These are phyloP conservation scores for Macquaria ambigua DNA, from an alignment of 2,113 vertebrate genomes.

Conservation along the genomic window DNA sequence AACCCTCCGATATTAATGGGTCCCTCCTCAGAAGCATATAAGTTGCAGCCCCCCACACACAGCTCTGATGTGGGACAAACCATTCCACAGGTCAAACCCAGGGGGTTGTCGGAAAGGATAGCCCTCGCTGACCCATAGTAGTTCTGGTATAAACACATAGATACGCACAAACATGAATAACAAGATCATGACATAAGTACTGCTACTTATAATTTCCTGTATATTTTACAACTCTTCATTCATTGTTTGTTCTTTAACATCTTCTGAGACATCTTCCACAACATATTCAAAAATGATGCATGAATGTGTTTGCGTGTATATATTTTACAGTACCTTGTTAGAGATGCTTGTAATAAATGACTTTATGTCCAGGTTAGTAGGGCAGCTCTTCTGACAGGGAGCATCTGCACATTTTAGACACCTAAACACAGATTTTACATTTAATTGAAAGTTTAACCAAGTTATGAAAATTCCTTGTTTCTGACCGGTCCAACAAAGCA, in stretches of 20 bases:
- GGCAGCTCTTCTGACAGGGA: conserved; percentile 83
- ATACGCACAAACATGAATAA: not conserved
- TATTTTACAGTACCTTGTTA: conserved; percentile 71
- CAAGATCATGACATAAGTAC: not conserved
- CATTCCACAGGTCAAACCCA: conserved; percentile 94
- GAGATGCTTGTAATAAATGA: conserved; percentile 80
- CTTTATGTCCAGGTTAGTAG: conserved; percentile 80
- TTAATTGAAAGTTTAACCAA: not conserved
- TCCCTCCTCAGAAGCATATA: conserved; percentile 92
- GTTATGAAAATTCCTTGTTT: not conserved
- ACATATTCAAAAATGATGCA: not conserved
- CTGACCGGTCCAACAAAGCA: not conserved
- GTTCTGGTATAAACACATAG: conserved; percentile 77
- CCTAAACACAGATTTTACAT: conserved; percentile 54
- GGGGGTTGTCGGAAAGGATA: conserved; percentile 94
- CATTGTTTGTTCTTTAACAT: not conserved
- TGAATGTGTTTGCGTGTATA: not conserved
- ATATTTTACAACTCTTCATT: not conserved
- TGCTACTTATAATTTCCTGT: not conserved
- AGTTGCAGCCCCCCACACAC: conserved; percentile 86
- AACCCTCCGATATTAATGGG: conserved; percentile 96
- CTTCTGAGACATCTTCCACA: not conserved
- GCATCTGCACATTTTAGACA: conserved; percentile 81
- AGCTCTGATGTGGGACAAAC: conserved; percentile 96
- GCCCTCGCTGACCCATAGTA: conserved; percentile 92